phyloP scores from a whole-genome alignment of 2,113 vertebrate genomes.

The Isichthys henryi region DNA sequence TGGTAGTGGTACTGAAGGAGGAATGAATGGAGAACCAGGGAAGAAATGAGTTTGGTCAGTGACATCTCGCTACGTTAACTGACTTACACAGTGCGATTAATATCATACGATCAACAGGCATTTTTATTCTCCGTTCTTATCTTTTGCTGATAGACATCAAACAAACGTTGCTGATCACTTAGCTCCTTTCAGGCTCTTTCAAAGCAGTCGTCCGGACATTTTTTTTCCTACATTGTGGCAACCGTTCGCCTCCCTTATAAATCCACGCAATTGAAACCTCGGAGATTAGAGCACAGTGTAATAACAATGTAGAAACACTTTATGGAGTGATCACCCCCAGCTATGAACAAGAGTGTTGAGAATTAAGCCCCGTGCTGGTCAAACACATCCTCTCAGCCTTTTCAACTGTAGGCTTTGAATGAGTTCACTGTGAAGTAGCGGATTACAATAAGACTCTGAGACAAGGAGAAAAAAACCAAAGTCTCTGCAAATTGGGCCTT shows the following conservation, averaged over 20 bases:
- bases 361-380: constrained; percentile 31
- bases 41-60: neutral
- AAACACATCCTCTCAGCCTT: constrained; percentile 27
- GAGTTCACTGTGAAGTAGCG: constrained; percentile 30
- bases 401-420: constrained; percentile 34
- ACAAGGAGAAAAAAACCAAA: constrained; percentile 59
- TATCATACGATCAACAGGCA: neutral
- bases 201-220: neutral
- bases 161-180: neutral
- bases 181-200: neutral
- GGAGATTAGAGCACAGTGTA: neutral
- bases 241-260: neutral
- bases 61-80: neutral
- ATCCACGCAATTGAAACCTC: neutral
- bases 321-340: constrained; percentile 32
- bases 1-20: neutral
- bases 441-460: constrained; percentile 32
- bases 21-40: neutral
- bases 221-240: neutral
- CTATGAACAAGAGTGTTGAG: constrained; percentile 31
- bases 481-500: constrained; percentile 77
- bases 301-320: constrained; percentile 24
- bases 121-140: neutral
- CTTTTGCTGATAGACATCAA: neutral
- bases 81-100: neutral